Evolutionary conservation across 2,797 vertebrate genomes (phyloP).

Genomic region (Esox masquinongy): DNA sequence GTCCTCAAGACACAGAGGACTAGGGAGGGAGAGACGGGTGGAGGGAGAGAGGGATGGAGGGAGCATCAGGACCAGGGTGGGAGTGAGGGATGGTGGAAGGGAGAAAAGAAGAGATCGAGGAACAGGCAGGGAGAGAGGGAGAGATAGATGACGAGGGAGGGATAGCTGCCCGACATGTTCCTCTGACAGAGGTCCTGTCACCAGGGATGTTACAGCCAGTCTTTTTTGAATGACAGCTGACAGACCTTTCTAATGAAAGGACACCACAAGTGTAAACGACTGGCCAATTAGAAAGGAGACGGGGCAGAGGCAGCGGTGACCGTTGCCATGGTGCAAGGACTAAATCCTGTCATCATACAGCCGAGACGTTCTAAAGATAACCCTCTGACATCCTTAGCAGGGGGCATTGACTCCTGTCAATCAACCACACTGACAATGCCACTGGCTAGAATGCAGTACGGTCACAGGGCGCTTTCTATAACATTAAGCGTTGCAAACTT

Average conservation of each 20-base stretch:
- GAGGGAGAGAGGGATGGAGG: not conserved
- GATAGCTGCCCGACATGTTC: not conserved
- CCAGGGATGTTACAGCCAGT: conserved; percentile 6
- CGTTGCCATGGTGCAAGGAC: conserved; percentile 59
- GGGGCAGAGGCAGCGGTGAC: conserved; percentile 37
- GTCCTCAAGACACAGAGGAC: conserved; percentile 10
- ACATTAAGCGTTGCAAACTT: not conserved
- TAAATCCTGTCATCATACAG: conserved; percentile 47
- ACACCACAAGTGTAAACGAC: conserved; percentile 21
- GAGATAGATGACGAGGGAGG: not conserved
- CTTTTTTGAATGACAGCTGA: conserved; percentile 25
- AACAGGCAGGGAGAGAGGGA: not conserved
- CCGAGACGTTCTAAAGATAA: conserved; percentile 51
- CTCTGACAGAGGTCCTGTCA: conserved; percentile 5
- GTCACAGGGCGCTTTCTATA: not conserved
- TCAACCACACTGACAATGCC: not conserved
- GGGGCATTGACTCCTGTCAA: not conserved
- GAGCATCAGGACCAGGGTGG: not conserved
- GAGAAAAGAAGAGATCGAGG: conserved; percentile 14
- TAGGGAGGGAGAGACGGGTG: not conserved
- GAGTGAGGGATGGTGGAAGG: conserved; percentile 13
- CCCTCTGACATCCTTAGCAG: conserved; percentile 29
- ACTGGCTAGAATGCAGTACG: not conserved
- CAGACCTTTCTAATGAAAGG: conserved; percentile 23
- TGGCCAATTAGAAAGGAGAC: conserved; percentile 40